Evolutionary conservation across 2,113 vertebrate genomes (phyloP).

Genomic region (Tupaia tana): DNA sequence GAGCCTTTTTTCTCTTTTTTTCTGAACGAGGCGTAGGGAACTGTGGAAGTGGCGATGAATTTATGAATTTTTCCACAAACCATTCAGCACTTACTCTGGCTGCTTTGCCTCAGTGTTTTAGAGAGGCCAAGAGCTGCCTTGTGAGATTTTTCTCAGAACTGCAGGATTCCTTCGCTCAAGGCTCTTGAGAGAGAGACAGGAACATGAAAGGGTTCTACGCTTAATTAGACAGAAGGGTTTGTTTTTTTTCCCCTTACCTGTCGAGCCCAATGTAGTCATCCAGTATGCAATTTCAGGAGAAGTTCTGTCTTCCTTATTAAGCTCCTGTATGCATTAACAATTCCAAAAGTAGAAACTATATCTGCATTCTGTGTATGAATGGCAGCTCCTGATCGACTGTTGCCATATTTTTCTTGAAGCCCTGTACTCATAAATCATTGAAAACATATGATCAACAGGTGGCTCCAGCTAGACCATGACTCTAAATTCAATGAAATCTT

Average conservation of each 20-base stretch:
- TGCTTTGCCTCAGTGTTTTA: background rate
- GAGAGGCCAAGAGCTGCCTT: background rate
- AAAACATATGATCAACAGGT: background rate
- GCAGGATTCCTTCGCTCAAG: background rate
- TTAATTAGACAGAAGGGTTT: slow-evolving; percentile 14
- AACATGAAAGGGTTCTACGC: background rate
- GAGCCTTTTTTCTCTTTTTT: background rate
- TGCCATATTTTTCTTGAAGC: slow-evolving; percentile 48
- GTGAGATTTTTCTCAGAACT: background rate
- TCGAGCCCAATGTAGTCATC: background rate
- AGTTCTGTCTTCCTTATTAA: slow-evolving; percentile 46
- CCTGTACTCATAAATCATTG: background rate
- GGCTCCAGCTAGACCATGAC: background rate
- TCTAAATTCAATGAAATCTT: slow-evolving; percentile 3
- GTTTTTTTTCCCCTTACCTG: background rate
- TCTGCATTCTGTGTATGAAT: slow-evolving; percentile 52
- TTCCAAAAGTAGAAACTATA: slow-evolving; percentile 72
- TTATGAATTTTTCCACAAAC: slow-evolving; percentile 1
- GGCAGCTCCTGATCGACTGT: slow-evolving; percentile 67
- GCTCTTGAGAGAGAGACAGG: background rate
- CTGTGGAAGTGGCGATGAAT: background rate
- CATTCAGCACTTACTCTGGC: background rate
- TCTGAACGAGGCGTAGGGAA: background rate
- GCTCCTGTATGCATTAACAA: slow-evolving; percentile 63
- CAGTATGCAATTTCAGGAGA: background rate